Evolutionary conservation across 2,797 vertebrate genomes (phyloP).

Genomic region (Sebastes steindachneri): DNA sequence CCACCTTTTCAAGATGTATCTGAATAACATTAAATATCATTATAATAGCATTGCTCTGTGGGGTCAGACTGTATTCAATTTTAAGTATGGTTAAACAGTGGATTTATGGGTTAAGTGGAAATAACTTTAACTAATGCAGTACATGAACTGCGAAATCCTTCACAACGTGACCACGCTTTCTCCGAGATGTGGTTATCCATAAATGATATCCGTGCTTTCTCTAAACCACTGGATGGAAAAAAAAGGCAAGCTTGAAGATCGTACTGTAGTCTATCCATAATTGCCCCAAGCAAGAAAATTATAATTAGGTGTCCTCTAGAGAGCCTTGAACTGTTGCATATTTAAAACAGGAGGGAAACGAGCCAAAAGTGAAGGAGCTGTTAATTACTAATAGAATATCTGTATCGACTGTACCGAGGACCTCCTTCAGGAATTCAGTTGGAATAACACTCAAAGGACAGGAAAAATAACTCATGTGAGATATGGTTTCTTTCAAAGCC

Average conservation of each 20-base stretch:
- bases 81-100: neutral
- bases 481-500: conserved; percentile 8
- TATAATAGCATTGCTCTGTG: neutral
- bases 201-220: conserved; percentile 13
- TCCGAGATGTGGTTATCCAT: neutral
- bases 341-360: conserved; percentile 50
- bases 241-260: conserved; percentile 19
- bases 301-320: conserved; percentile 54
- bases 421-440: conserved; percentile 40
- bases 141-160: neutral
- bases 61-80: neutral
- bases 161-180: neutral
- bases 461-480: conserved; percentile 2
- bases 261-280: conserved; percentile 16
- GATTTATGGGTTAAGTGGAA: neutral
- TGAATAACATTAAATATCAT: neutral
- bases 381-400: conserved; percentile 55
- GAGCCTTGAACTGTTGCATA: conserved; percentile 50
- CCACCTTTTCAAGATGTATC: neutral
- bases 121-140: neutral
- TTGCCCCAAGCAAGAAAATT: conserved; percentile 49
- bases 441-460: conserved; percentile 19
- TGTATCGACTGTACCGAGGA: conserved; percentile 6
- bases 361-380: conserved; percentile 35
- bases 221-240: neutral